Conservation (phyloP, 2,113 vertebrate species). For the Mastomys coucha region DNA sequence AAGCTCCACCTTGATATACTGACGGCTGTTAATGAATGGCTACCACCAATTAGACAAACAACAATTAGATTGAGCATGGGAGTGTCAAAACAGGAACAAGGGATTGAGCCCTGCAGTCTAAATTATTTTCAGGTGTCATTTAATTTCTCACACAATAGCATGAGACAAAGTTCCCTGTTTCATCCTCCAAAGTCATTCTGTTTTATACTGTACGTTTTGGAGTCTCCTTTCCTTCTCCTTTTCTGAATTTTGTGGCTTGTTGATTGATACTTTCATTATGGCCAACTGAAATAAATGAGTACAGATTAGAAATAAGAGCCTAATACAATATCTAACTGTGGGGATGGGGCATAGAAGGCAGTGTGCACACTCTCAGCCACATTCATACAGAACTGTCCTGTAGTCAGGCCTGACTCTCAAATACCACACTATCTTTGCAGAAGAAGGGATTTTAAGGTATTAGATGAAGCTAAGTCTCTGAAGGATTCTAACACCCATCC, state of each 20-base stretch:
- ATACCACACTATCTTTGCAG: background rate
- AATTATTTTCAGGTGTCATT: conserved; percentile 55
- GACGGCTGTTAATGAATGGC: conserved; percentile 53
- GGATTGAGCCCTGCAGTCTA: conserved; percentile 5
- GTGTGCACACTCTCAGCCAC: background rate
- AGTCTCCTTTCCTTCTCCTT: background rate
- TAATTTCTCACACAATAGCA: conserved; percentile 21
- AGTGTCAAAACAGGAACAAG: conserved; percentile 50
- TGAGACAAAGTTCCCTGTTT: conserved; percentile 11
- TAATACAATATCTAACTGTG: background rate
- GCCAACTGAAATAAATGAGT: background rate
- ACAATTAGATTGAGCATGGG: conserved; percentile 34
- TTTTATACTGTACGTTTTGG: background rate
- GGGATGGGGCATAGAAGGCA: background rate
- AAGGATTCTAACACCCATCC: background rate
- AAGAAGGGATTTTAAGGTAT: background rate
- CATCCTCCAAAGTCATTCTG: background rate
- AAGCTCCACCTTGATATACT: conserved; percentile 66
- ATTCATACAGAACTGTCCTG: background rate
- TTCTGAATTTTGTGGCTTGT: background rate
- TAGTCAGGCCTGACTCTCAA: background rate
- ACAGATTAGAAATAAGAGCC: background rate
- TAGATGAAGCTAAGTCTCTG: background rate
- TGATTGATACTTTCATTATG: background rate
- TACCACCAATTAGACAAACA: conserved; percentile 54